Percentiles rank a stretch among this genome's conserved stretches.
Evolutionary conservation across 1,140 invertebrate species (phyloP).

Genomic region (Temnothorax longispinosus): DNA sequence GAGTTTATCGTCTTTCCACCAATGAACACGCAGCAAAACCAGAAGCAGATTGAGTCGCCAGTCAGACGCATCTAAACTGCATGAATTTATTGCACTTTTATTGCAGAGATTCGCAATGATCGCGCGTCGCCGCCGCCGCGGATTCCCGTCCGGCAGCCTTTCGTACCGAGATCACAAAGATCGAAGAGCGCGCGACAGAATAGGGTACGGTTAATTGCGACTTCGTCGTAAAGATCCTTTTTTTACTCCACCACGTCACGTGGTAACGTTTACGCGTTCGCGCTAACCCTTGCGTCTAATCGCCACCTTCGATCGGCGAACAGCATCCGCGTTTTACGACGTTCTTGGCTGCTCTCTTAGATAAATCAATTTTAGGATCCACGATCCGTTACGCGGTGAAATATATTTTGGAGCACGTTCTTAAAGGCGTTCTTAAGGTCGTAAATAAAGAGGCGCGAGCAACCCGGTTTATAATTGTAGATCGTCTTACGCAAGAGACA

Average conservation of each 20-base stretch:
- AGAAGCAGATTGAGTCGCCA: constrained; percentile 59
- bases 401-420: constrained; percentile 22
- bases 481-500: constrained; percentile 27
- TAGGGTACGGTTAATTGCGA: constrained; percentile 13
- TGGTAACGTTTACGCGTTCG: background rate
- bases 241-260: background rate
- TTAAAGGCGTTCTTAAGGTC: background rate
- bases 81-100: constrained; percentile 66
- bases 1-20: constrained; percentile 45
- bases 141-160: background rate
- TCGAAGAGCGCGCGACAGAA: constrained; percentile 27
- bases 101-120: constrained; percentile 54
- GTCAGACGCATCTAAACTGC: constrained; percentile 49
- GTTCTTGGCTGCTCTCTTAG: background rate
- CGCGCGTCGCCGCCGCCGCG: background rate
- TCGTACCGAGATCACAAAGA: constrained; percentile 17
- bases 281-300: constrained; percentile 8
- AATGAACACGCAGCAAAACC: constrained; percentile 48
- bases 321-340: constrained; percentile 20
- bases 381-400: background rate
- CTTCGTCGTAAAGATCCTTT: constrained; percentile 28
- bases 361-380: constrained; percentile 38
- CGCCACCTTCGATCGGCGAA: background rate
- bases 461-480: constrained; percentile 1
- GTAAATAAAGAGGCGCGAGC: constrained; percentile 39